These are phyloP conservation scores for Machaerirhynchus nigripectus DNA, from an alignment of 2,113 vertebrate genomes.

Conservation along the genomic window DNA sequence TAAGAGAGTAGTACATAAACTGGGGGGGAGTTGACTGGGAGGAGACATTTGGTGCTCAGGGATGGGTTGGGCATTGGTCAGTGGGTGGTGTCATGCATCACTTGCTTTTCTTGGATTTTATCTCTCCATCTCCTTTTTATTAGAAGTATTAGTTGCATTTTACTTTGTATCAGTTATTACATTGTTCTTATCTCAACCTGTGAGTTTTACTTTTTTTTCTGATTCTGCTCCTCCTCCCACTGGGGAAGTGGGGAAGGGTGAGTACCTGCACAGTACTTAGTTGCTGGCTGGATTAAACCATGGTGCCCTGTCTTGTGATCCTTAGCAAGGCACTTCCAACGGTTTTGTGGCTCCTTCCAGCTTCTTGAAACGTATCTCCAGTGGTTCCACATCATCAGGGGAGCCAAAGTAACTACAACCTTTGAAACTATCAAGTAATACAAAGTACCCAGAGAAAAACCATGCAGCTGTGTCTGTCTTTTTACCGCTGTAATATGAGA, in stretches of 20 bases:
- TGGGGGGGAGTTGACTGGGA: not conserved
- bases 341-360: not conserved
- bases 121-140: not conserved
- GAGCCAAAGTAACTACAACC: not conserved
- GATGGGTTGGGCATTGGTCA: not conserved
- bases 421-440: not conserved
- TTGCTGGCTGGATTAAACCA: not conserved
- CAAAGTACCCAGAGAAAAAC: not conserved
- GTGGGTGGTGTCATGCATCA: not conserved
- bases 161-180: not conserved
- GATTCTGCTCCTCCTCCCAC: not conserved
- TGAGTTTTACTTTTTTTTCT: not conserved
- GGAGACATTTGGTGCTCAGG: not conserved
- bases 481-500: not conserved
- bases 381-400: not conserved
- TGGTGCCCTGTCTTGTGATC: not conserved
- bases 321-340: not conserved
- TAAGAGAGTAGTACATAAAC: not conserved
- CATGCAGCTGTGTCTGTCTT: not conserved
- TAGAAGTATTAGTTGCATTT: not conserved
- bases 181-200: not conserved
- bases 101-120: not conserved
- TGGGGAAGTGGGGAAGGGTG: not conserved
- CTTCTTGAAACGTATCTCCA: not conserved
- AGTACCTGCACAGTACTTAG: not conserved